Evolutionary conservation across 2,113 vertebrate species (phyloP), one percentile per base, ranked within the genome.

Genomic region (Amblyornis subalaris): DNA sequence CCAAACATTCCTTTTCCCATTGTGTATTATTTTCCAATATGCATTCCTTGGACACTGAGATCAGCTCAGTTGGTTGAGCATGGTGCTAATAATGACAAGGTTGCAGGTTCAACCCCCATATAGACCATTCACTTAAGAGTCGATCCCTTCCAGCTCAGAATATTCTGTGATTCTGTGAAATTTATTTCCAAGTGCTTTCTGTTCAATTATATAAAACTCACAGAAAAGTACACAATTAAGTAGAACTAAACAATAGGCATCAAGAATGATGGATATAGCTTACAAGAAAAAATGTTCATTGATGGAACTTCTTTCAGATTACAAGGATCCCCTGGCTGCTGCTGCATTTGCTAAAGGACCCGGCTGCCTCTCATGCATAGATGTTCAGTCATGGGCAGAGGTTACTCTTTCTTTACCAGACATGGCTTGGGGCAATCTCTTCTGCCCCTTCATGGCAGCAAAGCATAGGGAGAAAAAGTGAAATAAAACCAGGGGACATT

Each of bases 301-400:
- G 10, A 54, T 58, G 17, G 7, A 72, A 31, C 1, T 47, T 66
- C 4, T 42, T 70, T 6, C 19, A 60, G 7, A 74, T 5, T 42
- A 47, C 29, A 24, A n/a, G 60, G 48, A 14, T 35, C 8, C 18
- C 2, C 0, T n/a, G 11, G 22, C 3, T 7, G 24, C 38, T 1
- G 0, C 4, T 76, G 28, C 7, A 38, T 64, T 48, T 58, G 5
- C 15, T 28, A 12, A 50, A 3, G 12, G 33, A 26, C 12, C 4
- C 4, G 2, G 2, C 16, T 72, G 6, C 7, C 7, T 70, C 17
- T 20, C 7, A 25, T 4, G 3, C 0, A 0, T 20, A 45, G 11
- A 33, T 33, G 4, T 31, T 44, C 48, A 51, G 28, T 40, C 50
- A 38, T 1, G 24, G 23, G 17, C 29, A 55, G 36, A 24, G 4